Conservation (phyloP, 2,797 vertebrate genomes). For the Lutjanus argentimaculatus region DNA sequence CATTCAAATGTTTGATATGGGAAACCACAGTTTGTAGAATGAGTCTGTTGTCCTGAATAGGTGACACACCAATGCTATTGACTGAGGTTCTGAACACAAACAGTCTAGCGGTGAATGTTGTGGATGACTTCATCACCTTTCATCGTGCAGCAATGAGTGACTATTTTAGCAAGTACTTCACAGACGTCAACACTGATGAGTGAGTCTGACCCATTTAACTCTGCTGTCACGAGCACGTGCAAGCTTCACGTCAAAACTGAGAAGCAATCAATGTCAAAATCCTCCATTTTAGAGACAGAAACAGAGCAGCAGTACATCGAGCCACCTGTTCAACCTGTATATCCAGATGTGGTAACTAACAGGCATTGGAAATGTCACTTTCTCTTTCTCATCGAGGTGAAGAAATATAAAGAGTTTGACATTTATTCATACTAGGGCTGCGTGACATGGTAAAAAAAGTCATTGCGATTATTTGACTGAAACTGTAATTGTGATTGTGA, state of each 20-base stretch:
- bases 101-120: conserved; percentile 33
- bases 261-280: conserved; percentile 9
- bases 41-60: conserved; percentile 23
- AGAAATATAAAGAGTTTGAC: not conserved
- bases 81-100: conserved; percentile 39
- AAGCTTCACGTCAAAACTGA: conserved; percentile 19
- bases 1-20: conserved; percentile 1
- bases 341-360: not conserved
- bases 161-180: conserved; percentile 65
- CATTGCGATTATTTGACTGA: too few species aligned
- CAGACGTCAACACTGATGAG: conserved; percentile 71
- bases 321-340: not conserved
- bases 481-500: too few species aligned
- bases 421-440: not conserved
- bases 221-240: conserved; percentile 28
- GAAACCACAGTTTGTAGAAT: conserved; percentile 22
- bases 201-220: conserved; percentile 50
- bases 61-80: conserved; percentile 43
- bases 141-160: conserved; percentile 55
- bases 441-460: too few species aligned
- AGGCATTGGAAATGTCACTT: not conserved
- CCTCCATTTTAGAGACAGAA: conserved; percentile 19
- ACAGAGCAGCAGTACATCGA: not conserved
- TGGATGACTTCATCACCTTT: conserved; percentile 65
- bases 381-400: not conserved